Conservation (phyloP, 2,888 invertebrate species). For the Timema cristinae region DNA sequence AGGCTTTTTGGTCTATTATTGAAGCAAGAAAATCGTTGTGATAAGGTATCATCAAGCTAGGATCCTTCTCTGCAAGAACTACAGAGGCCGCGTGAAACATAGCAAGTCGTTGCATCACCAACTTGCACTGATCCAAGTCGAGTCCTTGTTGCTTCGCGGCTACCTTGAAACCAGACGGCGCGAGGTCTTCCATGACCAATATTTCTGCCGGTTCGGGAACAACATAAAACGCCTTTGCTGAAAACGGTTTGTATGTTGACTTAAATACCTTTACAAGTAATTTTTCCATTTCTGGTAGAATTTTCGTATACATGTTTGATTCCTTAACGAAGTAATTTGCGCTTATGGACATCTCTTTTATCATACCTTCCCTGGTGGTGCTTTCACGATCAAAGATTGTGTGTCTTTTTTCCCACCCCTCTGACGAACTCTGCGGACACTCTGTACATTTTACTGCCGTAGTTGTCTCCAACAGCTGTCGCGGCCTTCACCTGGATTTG, state of each 20-base stretch:
- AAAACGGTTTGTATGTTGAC: not conserved
- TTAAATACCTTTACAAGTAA: not conserved
- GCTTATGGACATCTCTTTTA: not conserved
- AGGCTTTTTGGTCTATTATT: no score
- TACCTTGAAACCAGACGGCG: slow-evolving; percentile 3
- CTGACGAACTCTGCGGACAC: not conserved
- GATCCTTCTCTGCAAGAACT: not conserved
- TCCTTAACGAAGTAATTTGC: no score
- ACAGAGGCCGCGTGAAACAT: slow-evolving; percentile 6
- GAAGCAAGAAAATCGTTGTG: not conserved
- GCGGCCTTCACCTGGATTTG: not conserved
- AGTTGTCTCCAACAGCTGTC: slow-evolving; percentile 9
- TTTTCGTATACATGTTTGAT: no score
- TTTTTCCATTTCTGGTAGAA: not conserved
- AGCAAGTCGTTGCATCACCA: not conserved
- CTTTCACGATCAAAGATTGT: slow-evolving; percentile 6
- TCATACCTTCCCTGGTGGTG: not conserved
- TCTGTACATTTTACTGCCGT: slow-evolving; percentile 3
- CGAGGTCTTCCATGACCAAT: slow-evolving; percentile 14
- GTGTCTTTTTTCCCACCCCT: not conserved
- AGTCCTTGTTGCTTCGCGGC: not conserved
- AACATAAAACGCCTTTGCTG: not conserved
- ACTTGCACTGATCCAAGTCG: slow-evolving; percentile 5
- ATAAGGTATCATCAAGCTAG: not conserved
- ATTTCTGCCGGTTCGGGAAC: not conserved